Conservation (phyloP, 1,140 invertebrate species). For the Colletes latitarsis region DNA sequence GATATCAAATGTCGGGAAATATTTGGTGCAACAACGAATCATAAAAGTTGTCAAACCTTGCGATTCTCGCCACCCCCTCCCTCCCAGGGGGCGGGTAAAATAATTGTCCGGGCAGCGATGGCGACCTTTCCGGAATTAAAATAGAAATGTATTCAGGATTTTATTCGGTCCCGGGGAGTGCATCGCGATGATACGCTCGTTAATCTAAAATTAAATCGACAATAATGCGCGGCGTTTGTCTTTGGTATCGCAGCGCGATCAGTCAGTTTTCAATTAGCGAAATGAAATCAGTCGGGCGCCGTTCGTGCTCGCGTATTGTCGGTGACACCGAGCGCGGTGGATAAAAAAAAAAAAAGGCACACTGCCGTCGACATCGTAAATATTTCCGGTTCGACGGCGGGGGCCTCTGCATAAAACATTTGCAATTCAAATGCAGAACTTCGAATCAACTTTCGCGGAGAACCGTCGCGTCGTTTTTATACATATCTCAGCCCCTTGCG, state of each 20-base stretch:
- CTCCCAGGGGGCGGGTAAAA: too few species aligned
- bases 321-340: neutral
- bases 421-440: conserved; percentile 32
- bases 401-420: conserved; percentile 27
- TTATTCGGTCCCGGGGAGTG: neutral
- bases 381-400: conserved; percentile 23
- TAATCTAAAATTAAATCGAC: conserved; percentile 22
- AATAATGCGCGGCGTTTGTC: conserved; percentile 19
- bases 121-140: neutral
- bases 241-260: conserved; percentile 3
- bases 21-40: too few species aligned
- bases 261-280: conserved; percentile 43
- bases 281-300: conserved; percentile 23
- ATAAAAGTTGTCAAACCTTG: too few species aligned
- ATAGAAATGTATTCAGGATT: neutral
- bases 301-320: neutral
- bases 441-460: conserved; percentile 22
- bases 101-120: neutral
- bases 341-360: neutral
- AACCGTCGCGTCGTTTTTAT: conserved; percentile 6
- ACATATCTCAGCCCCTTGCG: conserved; percentile 5
- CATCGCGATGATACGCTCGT: conserved; percentile 1
- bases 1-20: too few species aligned
- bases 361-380: conserved; percentile 16
- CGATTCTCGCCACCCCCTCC: too few species aligned